Evolutionary conservation across 2,797 vertebrate genomes (phyloP).

Genomic region (Hypotaenidia okinawae): DNA sequence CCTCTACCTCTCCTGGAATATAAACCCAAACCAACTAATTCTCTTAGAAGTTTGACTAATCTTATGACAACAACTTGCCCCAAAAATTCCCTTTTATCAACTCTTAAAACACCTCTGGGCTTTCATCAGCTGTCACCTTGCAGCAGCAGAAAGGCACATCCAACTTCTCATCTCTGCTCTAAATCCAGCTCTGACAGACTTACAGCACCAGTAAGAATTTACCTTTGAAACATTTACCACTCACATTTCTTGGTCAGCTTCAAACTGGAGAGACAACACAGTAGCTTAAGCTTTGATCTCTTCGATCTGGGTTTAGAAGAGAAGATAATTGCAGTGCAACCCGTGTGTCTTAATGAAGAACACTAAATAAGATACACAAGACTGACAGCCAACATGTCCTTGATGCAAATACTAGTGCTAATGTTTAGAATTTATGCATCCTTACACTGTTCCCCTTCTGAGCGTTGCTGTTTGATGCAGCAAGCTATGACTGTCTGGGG

Average conservation of each 20-base stretch:
- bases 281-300: conserved; percentile 51
- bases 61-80: not conserved
- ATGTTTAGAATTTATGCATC: not conserved
- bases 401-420: not conserved
- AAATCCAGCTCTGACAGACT: conserved; percentile 37
- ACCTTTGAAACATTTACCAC: conserved; percentile 28
- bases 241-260: not conserved
- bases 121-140: conserved; percentile 10
- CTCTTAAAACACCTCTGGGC: not conserved
- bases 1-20: not conserved
- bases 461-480: not conserved
- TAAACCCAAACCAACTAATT: not conserved
- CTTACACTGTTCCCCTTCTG: not conserved
- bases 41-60: not conserved
- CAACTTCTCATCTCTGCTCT: conserved; percentile 13
- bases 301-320: not conserved
- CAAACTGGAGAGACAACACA: not conserved
- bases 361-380: not conserved
- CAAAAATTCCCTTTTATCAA: conserved; percentile 54
- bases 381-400: not conserved
- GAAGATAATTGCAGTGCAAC: not conserved
- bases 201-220: not conserved
- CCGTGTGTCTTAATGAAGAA: not conserved
- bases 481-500: not conserved
- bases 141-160: not conserved